Evolutionary conservation across 2,113 vertebrate species (phyloP).

Genomic region (Hippocampus abdominalis): DNA sequence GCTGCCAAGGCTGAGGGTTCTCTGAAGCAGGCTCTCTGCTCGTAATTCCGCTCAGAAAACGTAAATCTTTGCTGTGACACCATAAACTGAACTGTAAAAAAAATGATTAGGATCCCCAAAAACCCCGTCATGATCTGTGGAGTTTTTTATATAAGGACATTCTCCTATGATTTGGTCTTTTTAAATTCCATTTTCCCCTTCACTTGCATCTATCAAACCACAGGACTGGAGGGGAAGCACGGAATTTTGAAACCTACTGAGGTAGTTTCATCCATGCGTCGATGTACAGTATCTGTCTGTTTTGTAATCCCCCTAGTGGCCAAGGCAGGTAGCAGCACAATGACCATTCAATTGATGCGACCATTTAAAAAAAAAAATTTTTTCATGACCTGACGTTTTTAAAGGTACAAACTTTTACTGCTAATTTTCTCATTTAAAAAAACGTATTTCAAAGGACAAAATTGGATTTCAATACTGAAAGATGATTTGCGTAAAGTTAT

Average conservation of each 20-base stretch:
- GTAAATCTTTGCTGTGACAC: constrained; percentile 13
- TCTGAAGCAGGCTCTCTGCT: constrained; percentile 32
- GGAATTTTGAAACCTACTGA: neutral
- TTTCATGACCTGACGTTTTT: too few relatives aligned
- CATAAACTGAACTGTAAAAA: constrained; percentile 6
- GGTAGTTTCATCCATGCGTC: neutral
- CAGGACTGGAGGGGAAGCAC: neutral
- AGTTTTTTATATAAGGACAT: neutral
- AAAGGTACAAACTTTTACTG: too few relatives aligned
- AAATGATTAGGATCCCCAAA: constrained; percentile 2
- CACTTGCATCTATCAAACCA: neutral
- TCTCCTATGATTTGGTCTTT: neutral
- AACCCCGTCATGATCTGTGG: too few relatives aligned
- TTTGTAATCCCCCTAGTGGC: too few relatives aligned
- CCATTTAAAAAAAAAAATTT: too few relatives aligned
- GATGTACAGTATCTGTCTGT: too few relatives aligned
- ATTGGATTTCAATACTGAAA: too few relatives aligned
- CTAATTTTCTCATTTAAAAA: too few relatives aligned
- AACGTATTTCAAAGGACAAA: too few relatives aligned
- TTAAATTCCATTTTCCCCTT: neutral
- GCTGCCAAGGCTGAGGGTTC: constrained; percentile 45
- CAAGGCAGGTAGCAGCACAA: too few relatives aligned
- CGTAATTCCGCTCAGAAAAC: constrained; percentile 31
- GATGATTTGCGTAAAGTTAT: too few relatives aligned
- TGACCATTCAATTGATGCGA: too few relatives aligned